These are phyloP conservation scores for Dasyprocta punctata DNA, from an alignment of 2,113 vertebrate genomes.

Conservation along the genomic window DNA sequence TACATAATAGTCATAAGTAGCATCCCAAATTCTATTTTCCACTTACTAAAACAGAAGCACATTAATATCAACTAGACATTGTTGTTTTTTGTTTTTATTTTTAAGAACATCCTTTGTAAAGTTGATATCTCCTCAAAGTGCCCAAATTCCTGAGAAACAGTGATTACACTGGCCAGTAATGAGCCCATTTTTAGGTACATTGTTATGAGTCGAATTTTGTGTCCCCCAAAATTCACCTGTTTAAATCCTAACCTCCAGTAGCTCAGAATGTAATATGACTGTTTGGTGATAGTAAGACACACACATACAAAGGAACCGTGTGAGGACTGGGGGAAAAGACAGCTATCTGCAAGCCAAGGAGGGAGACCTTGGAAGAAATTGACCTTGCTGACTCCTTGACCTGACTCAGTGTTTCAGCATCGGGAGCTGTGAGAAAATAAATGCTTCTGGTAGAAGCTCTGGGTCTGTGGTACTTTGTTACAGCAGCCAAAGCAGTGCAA, in stretches of 20 bases:
- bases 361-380: background rate
- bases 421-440: background rate
- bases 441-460: background rate
- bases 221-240: background rate
- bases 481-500: background rate
- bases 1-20: background rate
- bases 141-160: background rate
- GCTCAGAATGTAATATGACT: background rate
- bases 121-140: background rate
- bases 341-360: background rate
- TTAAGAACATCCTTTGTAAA: background rate
- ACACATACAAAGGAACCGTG: background rate
- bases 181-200: background rate
- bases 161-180: background rate
- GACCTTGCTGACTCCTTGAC: background rate
- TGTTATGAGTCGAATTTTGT: too few relatives aligned
- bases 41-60: background rate
- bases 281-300: background rate
- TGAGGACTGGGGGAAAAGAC: background rate
- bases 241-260: background rate
- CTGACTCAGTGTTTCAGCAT: too few relatives aligned
- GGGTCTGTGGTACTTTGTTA: background rate
- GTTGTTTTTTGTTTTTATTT: background rate
- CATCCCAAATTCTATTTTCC: background rate
- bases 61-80: too few relatives aligned